Percentiles rank a stretch among this genome's conserved stretches.
Evolutionary conservation across 1,140 invertebrate species (phyloP).

Genomic region (Papilio aristodemus): DNA sequence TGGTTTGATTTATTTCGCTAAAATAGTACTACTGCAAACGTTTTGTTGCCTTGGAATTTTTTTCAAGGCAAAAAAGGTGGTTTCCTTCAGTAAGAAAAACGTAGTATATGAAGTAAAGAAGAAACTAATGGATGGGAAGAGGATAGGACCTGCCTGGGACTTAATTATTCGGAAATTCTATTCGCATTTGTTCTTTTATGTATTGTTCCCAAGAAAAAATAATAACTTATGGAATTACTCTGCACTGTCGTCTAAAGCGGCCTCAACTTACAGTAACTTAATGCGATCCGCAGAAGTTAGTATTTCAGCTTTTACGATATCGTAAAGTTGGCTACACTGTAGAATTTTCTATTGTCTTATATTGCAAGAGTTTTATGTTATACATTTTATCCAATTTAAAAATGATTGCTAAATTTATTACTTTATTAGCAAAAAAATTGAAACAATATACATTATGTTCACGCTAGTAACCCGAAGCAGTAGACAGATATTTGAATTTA

Average conservation of each 20-base stretch:
- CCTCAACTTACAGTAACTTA: neutral
- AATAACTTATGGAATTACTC: neutral
- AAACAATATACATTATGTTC: no score
- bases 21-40: no score
- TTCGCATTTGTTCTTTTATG: neutral
- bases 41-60: no score
- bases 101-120: no score
- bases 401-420: neutral
- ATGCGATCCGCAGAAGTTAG: neutral
- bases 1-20: no score
- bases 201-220: neutral
- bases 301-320: constrained; percentile 18
- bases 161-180: neutral
- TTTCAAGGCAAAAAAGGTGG: no score
- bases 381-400: neutral
- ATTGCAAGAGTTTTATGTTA: neutral
- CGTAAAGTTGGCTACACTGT: constrained; percentile 13
- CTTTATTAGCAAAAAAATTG: no score
- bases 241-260: neutral
- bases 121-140: no score
- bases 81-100: no score
- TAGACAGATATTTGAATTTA: no score
- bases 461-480: no score
- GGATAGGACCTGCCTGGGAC: no score
- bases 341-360: neutral